Evolutionary conservation across 1,140 invertebrate genomes (phyloP).

Genomic region (Chironomus tepperi): DNA sequence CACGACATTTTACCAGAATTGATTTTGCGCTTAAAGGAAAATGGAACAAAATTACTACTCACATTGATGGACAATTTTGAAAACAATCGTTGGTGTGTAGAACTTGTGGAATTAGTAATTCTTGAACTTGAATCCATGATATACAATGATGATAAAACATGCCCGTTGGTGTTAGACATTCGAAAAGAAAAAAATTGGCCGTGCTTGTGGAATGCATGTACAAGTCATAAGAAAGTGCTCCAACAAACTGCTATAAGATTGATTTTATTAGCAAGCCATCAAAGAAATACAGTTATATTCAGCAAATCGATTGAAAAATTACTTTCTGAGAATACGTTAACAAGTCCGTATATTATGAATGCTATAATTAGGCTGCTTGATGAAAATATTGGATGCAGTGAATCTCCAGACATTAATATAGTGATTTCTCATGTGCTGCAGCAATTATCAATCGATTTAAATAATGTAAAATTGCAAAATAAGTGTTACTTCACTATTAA

Average conservation of each 20-base stretch:
- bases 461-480: background rate
- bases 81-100: conserved; percentile 36
- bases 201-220: conserved; percentile 36
- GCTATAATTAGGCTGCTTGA: conserved; percentile 43
- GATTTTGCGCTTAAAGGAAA: conserved; percentile 32
- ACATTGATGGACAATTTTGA: conserved; percentile 35
- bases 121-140: conserved; percentile 40
- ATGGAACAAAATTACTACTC: conserved; percentile 34
- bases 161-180: conserved; percentile 34
- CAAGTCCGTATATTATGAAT: conserved; percentile 37
- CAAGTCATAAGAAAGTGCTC: conserved; percentile 34
- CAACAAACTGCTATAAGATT: conserved; percentile 45
- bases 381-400: conserved; percentile 39
- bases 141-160: conserved; percentile 33
- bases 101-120: conserved; percentile 45
- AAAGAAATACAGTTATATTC: conserved; percentile 34
- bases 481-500: background rate
- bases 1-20: conserved; percentile 37
- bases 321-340: conserved; percentile 32
- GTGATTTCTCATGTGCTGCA: conserved; percentile 29
- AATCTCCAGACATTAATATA: conserved; percentile 42
- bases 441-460: background rate
- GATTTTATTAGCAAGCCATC: conserved; percentile 37
- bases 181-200: conserved; percentile 35
- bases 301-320: conserved; percentile 38